Evolutionary conservation across 2,113 vertebrate genomes (phyloP).

Genomic region (Halcyon malimbica): DNA sequence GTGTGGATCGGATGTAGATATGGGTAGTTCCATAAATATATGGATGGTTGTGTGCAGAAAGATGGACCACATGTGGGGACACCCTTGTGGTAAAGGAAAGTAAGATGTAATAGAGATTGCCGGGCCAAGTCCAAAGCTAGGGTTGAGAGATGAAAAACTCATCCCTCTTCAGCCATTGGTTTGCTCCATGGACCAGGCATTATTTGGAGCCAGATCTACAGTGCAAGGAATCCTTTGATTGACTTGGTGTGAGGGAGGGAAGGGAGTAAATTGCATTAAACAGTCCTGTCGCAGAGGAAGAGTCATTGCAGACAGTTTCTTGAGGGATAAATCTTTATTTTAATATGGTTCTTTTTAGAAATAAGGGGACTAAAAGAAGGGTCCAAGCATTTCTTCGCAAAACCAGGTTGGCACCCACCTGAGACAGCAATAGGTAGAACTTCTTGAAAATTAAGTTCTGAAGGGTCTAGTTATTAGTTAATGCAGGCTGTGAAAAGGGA

Average conservation of each 20-base stretch:
- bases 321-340: background rate
- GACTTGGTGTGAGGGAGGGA: background rate
- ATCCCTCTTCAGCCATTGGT: background rate
- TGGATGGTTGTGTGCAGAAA: background rate
- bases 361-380: fast-evolving
- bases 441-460: background rate
- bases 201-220: background rate
- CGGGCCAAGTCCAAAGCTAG: background rate
- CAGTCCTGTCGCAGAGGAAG: background rate
- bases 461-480: background rate
- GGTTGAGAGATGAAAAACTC: background rate
- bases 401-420: background rate
- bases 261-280: background rate
- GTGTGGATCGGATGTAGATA: background rate
- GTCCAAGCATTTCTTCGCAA: background rate
- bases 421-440: background rate
- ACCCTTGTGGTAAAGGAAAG: background rate
- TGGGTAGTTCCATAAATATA: background rate
- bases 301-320: background rate
- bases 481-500: background rate
- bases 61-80: background rate
- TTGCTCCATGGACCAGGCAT: background rate
- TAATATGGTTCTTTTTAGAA: background rate
- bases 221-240: background rate
- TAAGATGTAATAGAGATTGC: background rate